A percentile compares a stretch with the other conserved stretches of the same genome.
These are phyloP conservation scores for Heliconius aoede DNA, from an alignment of 2,888 invertebrate species.

Conservation along the genomic window DNA sequence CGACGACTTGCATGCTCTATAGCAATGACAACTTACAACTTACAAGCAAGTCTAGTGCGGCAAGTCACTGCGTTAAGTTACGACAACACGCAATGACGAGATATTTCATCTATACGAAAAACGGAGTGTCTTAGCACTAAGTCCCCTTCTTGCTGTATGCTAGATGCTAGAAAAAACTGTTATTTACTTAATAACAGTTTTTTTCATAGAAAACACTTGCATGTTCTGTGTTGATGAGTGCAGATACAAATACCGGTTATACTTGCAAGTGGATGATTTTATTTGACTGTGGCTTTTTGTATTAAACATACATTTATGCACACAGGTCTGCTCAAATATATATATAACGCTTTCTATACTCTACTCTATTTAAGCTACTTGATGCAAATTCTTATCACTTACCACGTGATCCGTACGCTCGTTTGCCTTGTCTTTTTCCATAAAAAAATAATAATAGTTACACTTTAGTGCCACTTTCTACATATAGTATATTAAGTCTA, in stretches of 20 bases:
- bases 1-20: constrained; percentile 35
- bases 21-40: constrained; percentile 3
- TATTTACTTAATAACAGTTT: too few species aligned
- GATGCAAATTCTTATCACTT: too few species aligned
- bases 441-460: too few species aligned
- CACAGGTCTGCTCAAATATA: too few species aligned
- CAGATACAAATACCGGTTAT: constrained; percentile 37
- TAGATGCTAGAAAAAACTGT: not conserved
- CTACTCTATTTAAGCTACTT: too few species aligned
- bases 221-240: not conserved
- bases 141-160: too few species aligned
- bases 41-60: not conserved
- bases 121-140: not conserved
- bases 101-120: too few species aligned
- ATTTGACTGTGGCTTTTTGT: not conserved
- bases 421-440: too few species aligned
- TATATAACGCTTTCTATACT: too few species aligned
- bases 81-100: not conserved
- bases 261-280: constrained; percentile 33
- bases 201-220: not conserved
- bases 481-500: too few species aligned
- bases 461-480: too few species aligned
- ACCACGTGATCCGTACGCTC: too few species aligned
- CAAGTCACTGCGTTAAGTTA: not conserved
- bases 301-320: not conserved